A percentile compares a stretch with the other conserved stretches of the same genome.
Evolutionary conservation across 2,113 vertebrate genomes (phyloP).

Genomic region (Eulemur rufifrons): DNA sequence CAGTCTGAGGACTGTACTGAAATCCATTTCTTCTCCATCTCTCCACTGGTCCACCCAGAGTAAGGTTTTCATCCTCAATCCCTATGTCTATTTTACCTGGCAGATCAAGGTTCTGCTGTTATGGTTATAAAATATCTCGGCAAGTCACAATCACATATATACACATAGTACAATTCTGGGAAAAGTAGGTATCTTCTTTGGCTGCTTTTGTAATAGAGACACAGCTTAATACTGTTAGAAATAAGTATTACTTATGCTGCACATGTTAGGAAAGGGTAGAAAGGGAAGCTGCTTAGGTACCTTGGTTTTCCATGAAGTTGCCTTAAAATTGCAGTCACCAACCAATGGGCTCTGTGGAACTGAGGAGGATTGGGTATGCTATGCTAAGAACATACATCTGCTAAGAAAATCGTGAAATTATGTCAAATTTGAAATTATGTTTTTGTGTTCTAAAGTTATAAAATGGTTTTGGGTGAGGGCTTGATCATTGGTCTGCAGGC

Average conservation of each 20-base stretch:
- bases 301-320: neutral
- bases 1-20: neutral
- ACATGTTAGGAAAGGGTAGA: neutral
- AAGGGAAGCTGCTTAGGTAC: neutral
- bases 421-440: neutral
- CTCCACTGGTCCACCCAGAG: neutral
- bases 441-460: neutral
- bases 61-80: neutral
- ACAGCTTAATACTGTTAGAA: neutral
- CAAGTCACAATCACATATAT: neutral
- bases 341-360: neutral
- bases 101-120: neutral
- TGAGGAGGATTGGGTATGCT: rapidly evolving
- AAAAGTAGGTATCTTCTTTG: neutral
- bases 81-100: neutral
- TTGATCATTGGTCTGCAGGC: neutral
- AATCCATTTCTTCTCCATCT: neutral
- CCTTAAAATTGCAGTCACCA: neutral
- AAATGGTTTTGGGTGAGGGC: neutral
- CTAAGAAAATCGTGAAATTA: neutral
- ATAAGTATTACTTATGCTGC: neutral
- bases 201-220: neutral
- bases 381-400: neutral
- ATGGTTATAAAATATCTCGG: neutral
- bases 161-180: neutral